A percentile compares a stretch with the other conserved stretches of the same genome.
Conservation (phyloP, 2,797 vertebrate species). For the Eospalax fontanierii region DNA sequence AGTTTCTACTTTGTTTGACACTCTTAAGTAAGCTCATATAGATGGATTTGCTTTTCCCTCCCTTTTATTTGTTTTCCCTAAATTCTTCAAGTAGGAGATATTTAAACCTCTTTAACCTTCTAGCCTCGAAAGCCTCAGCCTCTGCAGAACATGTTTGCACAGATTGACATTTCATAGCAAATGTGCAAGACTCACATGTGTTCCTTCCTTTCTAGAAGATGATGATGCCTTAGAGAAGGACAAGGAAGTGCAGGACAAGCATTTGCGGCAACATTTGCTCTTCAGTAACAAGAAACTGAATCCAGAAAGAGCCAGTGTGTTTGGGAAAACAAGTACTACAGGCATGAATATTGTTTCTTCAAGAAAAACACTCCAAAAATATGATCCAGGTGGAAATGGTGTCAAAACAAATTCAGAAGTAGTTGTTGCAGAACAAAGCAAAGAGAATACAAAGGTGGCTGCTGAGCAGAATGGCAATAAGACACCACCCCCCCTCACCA, state of each 20-base stretch:
- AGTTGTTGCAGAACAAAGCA: neutral
- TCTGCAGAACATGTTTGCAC: neutral
- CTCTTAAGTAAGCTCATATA: neutral
- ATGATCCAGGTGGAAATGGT: constrained; percentile 1
- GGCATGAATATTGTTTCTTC: neutral
- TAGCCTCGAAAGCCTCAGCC: neutral
- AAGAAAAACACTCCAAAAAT: constrained; percentile 32
- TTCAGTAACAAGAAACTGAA: neutral
- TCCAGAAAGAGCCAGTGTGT: neutral
- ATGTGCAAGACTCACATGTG: constrained; percentile 6
- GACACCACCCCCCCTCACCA: neutral
- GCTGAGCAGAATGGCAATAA: neutral
- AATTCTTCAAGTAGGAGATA: neutral
- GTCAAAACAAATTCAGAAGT: neutral
- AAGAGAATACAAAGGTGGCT: constrained; percentile 50
- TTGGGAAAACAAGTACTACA: neutral
- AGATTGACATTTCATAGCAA: neutral
- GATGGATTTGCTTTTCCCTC: neutral
- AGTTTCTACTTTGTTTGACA: neutral
- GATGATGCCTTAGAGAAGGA: constrained; percentile 1
- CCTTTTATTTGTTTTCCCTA: neutral
- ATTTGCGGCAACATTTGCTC: neutral
- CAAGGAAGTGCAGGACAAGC: neutral
- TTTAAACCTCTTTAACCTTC: neutral
- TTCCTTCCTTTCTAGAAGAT: constrained; percentile 46